Base-by-base conservation (phyloP, 2,113 vertebrate genomes). In the Periophthalmus modestus region DNA sequence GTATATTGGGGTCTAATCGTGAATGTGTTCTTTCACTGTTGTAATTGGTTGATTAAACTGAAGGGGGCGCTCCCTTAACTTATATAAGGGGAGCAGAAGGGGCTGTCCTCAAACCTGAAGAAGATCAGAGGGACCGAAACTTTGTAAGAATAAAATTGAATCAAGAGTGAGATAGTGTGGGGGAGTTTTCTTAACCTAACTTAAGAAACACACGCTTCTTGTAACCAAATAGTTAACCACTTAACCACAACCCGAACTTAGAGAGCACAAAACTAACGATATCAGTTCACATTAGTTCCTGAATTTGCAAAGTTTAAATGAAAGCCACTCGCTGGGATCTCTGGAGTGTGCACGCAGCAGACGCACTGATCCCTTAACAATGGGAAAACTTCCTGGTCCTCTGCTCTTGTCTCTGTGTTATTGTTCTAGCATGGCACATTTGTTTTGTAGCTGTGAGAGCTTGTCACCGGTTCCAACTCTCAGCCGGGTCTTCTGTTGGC, bases 311-410 rank as follows among this genome's bases (percentile, higher is more conserved):
- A 61, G 81, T 87, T 87, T 73, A 80, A 80, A 67, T 89, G 89
- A 90, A 84, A 89, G 69, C 92, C 89, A 52, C 91, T 84, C 79
- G 33, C 28, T 67, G 82, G 92, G 77, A 76, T 68, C 72, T 80
- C 71, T 83, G 80, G 73, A 82, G 78, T 77, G 72, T 80, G 84
- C 73, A 73, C 39, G 66, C 58, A 85, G 88, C 91, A 81, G 80
- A 90, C 81, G 89, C 63, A 80, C 86, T 91, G 89, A 89, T 94
- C 93, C 93, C 92, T 91, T 93, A 92, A 93, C 82, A 77, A 89
- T 87, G 74, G 82, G 82, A 83, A 80, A 91, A 88, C 86, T 78
- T 82, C 85, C 66, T 78, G 77, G 74, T 61, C 82, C 73, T 65
- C 74, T 68, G 72, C 77, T 76, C 68, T 77, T 69, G 59, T 67